Evolutionary conservation across 2,797 vertebrate species (phyloP).

Genomic region (Lateolabrax maculatus): DNA sequence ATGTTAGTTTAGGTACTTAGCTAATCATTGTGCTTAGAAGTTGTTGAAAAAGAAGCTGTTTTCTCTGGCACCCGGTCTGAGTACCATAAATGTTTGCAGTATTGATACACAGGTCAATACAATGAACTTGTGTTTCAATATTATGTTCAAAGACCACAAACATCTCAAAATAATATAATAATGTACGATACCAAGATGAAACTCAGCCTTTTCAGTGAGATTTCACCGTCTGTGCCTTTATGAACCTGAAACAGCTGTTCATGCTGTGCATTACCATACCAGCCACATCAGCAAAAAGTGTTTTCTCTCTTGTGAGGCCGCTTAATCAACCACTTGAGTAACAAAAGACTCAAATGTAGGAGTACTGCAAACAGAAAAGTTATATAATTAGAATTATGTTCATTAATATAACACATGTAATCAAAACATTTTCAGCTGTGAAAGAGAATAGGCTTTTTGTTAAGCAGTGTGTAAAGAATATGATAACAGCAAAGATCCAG

Average conservation of each 20-base stretch:
- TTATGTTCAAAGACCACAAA: slow-evolving; percentile 23
- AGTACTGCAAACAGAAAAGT: slow-evolving; percentile 1
- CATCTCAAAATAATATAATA: slow-evolving; percentile 19
- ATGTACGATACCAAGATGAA: slow-evolving; percentile 2
- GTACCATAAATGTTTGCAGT: slow-evolving; percentile 38
- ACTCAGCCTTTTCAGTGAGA: slow-evolving; percentile 44
- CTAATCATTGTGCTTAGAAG: slow-evolving; percentile 25
- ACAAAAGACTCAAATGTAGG: slow-evolving; percentile 24
- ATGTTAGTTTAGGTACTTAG: slow-evolving; percentile 18
- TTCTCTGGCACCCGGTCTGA: slow-evolving; percentile 12
- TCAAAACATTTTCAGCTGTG: neutral
- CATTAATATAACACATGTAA: neutral
- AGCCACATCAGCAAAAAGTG: slow-evolving; percentile 60
- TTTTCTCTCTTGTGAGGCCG: slow-evolving; percentile 40
- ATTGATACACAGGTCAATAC: slow-evolving; percentile 28
- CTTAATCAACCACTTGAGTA: slow-evolving; percentile 21
- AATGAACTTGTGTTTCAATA: slow-evolving; percentile 30
- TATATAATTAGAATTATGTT: no score
- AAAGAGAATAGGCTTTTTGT: neutral
- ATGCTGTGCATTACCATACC: slow-evolving; percentile 60
- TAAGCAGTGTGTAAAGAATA: neutral
- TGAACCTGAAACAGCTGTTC: slow-evolving; percentile 69
- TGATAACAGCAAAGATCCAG: neutral
- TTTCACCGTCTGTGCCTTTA: slow-evolving; percentile 48
- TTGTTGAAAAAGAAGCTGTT: slow-evolving; percentile 23